These are phyloP conservation scores for Anser brachyrhynchus DNA, from an alignment of 2,113 vertebrate species.

Conservation along the genomic window DNA sequence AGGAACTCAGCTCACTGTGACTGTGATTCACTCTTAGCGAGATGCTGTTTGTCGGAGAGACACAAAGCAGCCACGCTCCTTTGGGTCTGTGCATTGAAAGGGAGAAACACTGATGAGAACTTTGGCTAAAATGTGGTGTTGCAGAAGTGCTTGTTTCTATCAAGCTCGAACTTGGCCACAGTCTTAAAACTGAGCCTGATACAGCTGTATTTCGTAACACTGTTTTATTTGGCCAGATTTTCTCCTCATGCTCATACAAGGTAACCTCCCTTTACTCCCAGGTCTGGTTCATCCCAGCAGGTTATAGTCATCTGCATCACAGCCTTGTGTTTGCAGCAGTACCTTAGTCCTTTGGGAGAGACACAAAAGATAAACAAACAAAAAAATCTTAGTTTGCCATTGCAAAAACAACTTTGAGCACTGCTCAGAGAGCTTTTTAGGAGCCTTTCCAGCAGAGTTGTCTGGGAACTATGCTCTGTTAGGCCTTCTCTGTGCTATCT, in stretches of 20 bases:
- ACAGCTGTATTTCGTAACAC: background rate
- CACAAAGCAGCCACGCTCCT: fast-evolving
- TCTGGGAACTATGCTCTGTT: background rate
- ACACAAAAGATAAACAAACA: background rate
- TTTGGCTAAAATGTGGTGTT: background rate
- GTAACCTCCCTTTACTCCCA: background rate
- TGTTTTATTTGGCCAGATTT: background rate
- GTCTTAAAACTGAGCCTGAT: background rate
- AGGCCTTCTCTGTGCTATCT: background rate
- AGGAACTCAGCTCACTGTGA: background rate
- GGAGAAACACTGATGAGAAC: background rate
- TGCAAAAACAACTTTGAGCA: background rate
- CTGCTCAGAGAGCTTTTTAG: background rate
- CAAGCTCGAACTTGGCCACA: background rate
- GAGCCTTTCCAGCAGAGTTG: background rate
- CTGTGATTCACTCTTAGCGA: background rate
- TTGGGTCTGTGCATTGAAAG: background rate
- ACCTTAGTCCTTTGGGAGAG: background rate
- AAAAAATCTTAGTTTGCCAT: background rate
- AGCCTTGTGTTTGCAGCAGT: background rate
- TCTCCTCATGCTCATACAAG: background rate
- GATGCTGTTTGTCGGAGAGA: background rate
- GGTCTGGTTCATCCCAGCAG: background rate
- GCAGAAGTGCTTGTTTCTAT: background rate
- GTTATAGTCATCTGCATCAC: background rate